Evolutionary conservation across 2,888 invertebrate species (phyloP), one percentile per base, ranked within the genome.

Genomic region (Cerastis leucographa): DNA sequence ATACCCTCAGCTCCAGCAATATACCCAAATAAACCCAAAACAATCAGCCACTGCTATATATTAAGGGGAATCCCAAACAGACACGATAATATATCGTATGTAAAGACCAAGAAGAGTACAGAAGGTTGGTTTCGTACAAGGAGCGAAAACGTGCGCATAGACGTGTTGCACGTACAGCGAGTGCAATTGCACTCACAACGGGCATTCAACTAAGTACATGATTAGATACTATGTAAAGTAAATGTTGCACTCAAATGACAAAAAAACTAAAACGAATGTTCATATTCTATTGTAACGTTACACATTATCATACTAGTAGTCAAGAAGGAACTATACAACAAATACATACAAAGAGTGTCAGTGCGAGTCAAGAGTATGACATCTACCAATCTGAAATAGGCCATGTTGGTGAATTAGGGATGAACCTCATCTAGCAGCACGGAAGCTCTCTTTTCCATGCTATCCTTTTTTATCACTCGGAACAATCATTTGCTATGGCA

Each of bases 11-110:
- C 72, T 59, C 29, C 69, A 40, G n/a, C 68, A 25, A 79, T 72
- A 78, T 62, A 86, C 79, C 80, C 69, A 80, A 77, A 85, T 85
- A 83, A 71, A 83, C 75, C 78, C 89, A 64, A 79, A 87, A 85
- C 88, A 87, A 87, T 87, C 86, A 87, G 76, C 78, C 72, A 12
- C 71, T 62, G 69, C 88, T 74, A 87, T 87, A 87, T 87, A 87
- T 87, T 85, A 87, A 70, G 59, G 69, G 54, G 64, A 73, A 87
- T 87, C 84, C 78, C 74, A 76, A 87, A 78, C 79, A 81, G 88
- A 81, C 86, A 83, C 76, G 81, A 85, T 87, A 87, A 87, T 89
- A 87, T 83, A 87, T 89, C 51, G 87, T 81, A 77, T 56, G 71
- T 81, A 62, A 85, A 19, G 35, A 1, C 25, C 19, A 1, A 44